A percentile compares a stretch with the other conserved stretches of the same genome.
These are phyloP conservation scores for Drosophila yooni DNA, from an alignment of 2,888 invertebrate genomes.

Conservation along the genomic window DNA sequence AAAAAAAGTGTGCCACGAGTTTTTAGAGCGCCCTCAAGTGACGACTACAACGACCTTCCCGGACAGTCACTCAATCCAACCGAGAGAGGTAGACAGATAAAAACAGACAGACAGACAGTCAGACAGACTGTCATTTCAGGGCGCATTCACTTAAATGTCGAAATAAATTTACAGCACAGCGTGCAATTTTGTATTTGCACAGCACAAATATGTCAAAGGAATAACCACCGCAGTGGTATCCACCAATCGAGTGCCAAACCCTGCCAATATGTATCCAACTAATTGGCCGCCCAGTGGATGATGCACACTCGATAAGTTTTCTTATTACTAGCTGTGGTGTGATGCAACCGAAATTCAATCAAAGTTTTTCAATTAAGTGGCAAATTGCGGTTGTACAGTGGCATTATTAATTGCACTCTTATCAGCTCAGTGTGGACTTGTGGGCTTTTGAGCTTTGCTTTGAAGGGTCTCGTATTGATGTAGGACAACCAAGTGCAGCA, in stretches of 20 bases:
- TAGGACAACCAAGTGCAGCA: not conserved
- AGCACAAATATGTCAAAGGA: slow-evolving; percentile 33
- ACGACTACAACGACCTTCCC: slow-evolving; percentile 58
- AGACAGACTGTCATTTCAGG: slow-evolving; percentile 35
- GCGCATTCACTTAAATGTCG: slow-evolving; percentile 41
- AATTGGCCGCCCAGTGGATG: slow-evolving; percentile 32
- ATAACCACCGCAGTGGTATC: slow-evolving; percentile 26
- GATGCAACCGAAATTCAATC: slow-evolving; percentile 49
- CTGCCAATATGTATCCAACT: slow-evolving; percentile 28
- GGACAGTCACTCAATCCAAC: slow-evolving; percentile 21
- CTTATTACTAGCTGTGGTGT: slow-evolving; percentile 31
- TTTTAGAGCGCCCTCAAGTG: slow-evolving; percentile 16
- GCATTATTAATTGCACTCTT: not conserved
- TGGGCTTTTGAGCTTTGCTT: not conserved
- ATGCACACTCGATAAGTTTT: slow-evolving; percentile 19
- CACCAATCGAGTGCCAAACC: not conserved
- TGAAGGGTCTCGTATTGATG: not conserved
- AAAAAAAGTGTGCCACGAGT: slow-evolving; percentile 44
- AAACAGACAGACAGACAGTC: slow-evolving; percentile 9
- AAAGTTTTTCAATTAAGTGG: slow-evolving; percentile 68
- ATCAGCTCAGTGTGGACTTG: not conserved
- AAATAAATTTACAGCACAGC: slow-evolving; percentile 41
- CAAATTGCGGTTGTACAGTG: slow-evolving; percentile 4
- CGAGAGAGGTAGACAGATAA: slow-evolving; percentile 23
- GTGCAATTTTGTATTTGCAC: slow-evolving; percentile 16